Evolutionary conservation across 2,888 invertebrate genomes (phyloP).

Genomic region (Nudaria mundana): DNA sequence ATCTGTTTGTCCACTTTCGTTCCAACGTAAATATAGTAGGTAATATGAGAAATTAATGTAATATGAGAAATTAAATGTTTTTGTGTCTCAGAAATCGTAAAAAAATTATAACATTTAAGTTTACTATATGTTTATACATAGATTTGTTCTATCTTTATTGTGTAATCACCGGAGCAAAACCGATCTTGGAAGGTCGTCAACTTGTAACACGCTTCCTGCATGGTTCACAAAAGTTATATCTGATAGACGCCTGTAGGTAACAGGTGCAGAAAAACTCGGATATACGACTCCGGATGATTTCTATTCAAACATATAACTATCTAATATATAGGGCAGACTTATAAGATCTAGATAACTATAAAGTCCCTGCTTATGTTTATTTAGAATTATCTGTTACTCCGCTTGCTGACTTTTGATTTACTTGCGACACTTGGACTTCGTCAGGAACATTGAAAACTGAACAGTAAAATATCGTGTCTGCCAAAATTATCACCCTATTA

Average conservation of each 20-base stretch:
- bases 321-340: no score
- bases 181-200: conserved; percentile 56
- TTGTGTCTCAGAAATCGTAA: no score
- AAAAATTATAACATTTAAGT: no score
- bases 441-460: no score
- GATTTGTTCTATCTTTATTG: conserved; percentile 24
- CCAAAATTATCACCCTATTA: no score
- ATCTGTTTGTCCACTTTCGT: conserved; percentile 43
- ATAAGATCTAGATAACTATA: no score
- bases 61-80: no score
- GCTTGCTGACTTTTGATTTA: no score
- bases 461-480: no score
- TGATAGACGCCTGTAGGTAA: conserved; percentile 7
- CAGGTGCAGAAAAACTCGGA: conserved; percentile 40
- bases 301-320: conserved; percentile 26
- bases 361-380: no score
- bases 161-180: conserved; percentile 47
- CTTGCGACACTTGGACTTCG: no score
- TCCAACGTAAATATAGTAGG: conserved; percentile 7
- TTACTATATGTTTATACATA: conserved; percentile 27
- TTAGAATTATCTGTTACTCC: no score
- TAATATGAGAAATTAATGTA: conserved; percentile 3
- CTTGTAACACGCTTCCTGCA: conserved; percentile 48
- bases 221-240: neutral
- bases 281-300: conserved; percentile 28